phyloP scores from a whole-genome alignment of 2,113 vertebrate genomes.

The Indicator indicator region DNA sequence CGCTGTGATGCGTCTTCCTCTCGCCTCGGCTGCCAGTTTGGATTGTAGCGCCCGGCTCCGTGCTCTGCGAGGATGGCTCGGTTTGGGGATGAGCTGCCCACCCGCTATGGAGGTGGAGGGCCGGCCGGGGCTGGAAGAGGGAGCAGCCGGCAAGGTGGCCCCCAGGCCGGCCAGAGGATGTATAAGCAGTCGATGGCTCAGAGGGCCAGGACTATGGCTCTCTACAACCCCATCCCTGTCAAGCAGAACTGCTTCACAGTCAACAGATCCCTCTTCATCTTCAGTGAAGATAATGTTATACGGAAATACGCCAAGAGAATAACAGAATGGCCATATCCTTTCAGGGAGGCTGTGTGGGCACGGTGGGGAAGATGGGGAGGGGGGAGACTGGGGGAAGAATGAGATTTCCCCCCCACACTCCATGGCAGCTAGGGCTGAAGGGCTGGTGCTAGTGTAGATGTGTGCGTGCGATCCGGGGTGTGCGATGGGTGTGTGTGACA shows the following conservation, averaged over 20 bases:
- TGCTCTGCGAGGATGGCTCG: conserved; percentile 87
- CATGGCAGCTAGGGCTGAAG: not conserved
- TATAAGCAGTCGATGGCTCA: conserved; percentile 98
- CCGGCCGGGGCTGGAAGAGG: conserved; percentile 80
- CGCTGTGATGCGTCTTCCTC: conserved; percentile 88
- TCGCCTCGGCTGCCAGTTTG: conserved; percentile 77
- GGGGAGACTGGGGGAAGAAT: not conserved
- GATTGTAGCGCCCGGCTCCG: conserved; percentile 78
- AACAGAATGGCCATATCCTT: conserved; percentile 99
- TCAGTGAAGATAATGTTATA: conserved; percentile 97
- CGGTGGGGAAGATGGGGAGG: not conserved
- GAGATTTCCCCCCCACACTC: not conserved
- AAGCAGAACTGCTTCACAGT: conserved; percentile 96
- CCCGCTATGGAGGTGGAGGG: conserved; percentile 86
- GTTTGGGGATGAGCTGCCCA: conserved; percentile 91
- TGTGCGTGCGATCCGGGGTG: not conserved
- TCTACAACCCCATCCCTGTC: conserved; percentile 98
- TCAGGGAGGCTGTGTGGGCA: conserved; percentile 21
- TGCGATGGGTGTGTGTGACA: conserved; percentile 6
- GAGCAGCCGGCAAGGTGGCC: conserved; percentile 84
- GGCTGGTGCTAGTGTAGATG: not conserved
- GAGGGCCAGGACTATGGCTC: conserved; percentile 95
- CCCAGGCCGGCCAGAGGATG: conserved; percentile 84
- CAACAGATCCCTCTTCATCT: conserved; percentile 97
- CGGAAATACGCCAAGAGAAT: conserved; percentile 98